phyloP scores from a whole-genome alignment of 2,888 invertebrate species.

The Sinohyriopsis cumingii region DNA sequence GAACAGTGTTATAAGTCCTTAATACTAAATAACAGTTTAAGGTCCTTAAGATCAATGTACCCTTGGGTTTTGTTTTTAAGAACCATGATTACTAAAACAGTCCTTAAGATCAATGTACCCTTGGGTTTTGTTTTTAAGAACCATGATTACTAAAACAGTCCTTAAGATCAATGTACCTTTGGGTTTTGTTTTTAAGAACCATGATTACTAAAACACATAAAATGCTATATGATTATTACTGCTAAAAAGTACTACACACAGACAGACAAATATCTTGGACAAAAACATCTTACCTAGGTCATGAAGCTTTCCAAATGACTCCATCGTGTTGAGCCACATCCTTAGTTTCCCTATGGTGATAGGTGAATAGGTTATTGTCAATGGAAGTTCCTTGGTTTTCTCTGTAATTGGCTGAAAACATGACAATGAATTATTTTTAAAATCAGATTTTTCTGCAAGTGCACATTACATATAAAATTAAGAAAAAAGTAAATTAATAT shows the following conservation, averaged over 20 bases:
- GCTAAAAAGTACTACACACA: no score
- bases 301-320: constrained; percentile 68
- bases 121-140: neutral
- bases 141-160: neutral
- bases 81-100: neutral
- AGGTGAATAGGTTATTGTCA: constrained; percentile 83
- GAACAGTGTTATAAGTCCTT: neutral
- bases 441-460: neutral
- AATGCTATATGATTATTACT: no score
- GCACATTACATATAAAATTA: neutral
- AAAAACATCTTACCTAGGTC: constrained; percentile 73
- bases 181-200: neutral
- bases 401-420: constrained; percentile 61
- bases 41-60: no score
- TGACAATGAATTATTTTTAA: neutral
- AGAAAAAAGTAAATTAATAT: constrained; percentile 1
- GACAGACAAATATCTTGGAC: neutral
- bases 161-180: no score
- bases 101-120: no score
- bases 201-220: neutral
- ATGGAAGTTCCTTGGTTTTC: constrained; percentile 75
- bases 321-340: constrained; percentile 69
- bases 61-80: neutral
- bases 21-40: neutral
- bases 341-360: constrained; percentile 81